Conservation (phyloP, 2,888 invertebrate genomes). For the Cyaniris semiargus region DNA sequence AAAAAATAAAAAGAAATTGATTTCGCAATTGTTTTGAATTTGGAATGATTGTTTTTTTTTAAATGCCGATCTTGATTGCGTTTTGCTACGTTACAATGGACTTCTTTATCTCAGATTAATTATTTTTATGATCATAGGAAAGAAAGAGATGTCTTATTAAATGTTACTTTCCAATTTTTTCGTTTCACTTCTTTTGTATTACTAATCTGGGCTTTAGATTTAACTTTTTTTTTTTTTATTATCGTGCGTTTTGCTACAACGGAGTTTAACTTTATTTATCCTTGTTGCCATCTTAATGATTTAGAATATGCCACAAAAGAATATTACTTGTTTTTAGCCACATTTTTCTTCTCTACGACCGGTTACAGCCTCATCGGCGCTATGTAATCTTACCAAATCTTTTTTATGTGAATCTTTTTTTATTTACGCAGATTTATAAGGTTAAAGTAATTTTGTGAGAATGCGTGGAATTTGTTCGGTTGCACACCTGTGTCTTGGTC, state of each 20-base stretch:
- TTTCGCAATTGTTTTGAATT: background rate
- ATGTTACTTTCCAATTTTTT: background rate
- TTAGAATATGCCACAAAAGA: background rate
- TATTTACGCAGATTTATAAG: conserved; percentile 12
- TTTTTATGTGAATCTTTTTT: conserved; percentile 1
- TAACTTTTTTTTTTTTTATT: too few species aligned
- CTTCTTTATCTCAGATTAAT: background rate
- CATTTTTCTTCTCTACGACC: background rate
- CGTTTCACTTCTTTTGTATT: background rate
- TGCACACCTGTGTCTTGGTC: conserved; percentile 7
- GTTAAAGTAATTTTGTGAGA: conserved; percentile 15
- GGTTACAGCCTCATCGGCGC: background rate
- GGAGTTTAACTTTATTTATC: too few species aligned
- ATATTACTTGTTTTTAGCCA: background rate
- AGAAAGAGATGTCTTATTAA: background rate
- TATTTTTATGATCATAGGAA: background rate
- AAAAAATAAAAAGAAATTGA: conserved; percentile 4
- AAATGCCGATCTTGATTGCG: background rate
- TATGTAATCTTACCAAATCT: background rate
- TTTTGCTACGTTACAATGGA: background rate
- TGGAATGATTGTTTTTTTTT: background rate
- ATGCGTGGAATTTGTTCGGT: background rate
- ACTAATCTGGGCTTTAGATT: background rate
- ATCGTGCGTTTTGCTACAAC: too few species aligned
- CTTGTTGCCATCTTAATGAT: too few species aligned